Evolutionary conservation across 1,140 invertebrate genomes (phyloP).

Genomic region (Sycophila sp.): DNA sequence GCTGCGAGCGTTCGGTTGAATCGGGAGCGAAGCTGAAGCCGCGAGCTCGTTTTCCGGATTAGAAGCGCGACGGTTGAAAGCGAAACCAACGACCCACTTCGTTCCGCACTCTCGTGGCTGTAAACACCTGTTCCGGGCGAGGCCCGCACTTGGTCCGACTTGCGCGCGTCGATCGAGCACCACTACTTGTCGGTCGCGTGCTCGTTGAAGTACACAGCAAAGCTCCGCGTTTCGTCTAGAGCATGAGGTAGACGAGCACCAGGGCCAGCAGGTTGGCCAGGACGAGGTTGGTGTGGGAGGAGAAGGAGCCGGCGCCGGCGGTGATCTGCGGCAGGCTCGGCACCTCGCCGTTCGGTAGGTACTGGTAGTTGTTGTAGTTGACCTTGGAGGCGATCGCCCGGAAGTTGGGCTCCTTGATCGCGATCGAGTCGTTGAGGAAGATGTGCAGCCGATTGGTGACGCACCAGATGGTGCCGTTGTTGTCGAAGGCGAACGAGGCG

Average conservation of each 20-base stretch:
- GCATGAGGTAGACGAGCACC: neutral
- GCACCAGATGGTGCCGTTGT: slow-evolving; percentile 72
- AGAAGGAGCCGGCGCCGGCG: slow-evolving; percentile 47
- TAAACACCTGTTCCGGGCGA: too few relatives aligned
- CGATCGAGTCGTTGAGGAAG: slow-evolving; percentile 68
- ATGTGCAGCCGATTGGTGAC: slow-evolving; percentile 75
- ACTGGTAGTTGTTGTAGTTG: slow-evolving; percentile 73
- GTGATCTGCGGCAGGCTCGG: slow-evolving; percentile 53
- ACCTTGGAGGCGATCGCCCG: slow-evolving; percentile 68
- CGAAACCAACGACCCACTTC: too few relatives aligned
- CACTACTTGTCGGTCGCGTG: too few relatives aligned
- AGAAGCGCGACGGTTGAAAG: too few relatives aligned
- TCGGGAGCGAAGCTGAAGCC: too few relatives aligned
- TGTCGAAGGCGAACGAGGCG: slow-evolving; percentile 76
- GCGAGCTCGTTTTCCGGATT: too few relatives aligned
- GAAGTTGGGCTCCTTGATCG: slow-evolving; percentile 69
- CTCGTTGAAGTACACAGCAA: neutral
- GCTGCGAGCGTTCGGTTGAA: too few relatives aligned
- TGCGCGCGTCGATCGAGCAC: too few relatives aligned
- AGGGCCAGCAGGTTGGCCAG: neutral
- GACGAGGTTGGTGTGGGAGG: neutral
- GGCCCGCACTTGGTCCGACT: too few relatives aligned
- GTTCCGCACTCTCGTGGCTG: too few relatives aligned
- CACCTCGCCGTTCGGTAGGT: slow-evolving; percentile 58
- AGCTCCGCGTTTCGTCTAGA: too few relatives aligned